Evolutionary conservation across 2,113 vertebrate species (phyloP).

Genomic region (Scalopus aquaticus): DNA sequence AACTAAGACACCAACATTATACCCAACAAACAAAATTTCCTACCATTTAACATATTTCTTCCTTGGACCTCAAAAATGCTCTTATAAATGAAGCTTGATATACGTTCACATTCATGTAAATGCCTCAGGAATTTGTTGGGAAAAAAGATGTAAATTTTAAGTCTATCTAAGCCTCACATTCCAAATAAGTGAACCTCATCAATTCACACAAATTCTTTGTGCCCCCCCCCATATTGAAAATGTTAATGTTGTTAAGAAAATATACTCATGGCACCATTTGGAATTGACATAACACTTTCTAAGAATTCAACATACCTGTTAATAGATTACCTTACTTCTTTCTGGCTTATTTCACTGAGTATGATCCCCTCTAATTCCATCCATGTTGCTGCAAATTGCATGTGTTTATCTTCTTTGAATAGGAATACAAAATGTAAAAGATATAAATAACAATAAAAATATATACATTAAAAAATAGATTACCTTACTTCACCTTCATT

Average conservation of each 20-base stretch:
- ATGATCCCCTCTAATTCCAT: too few species aligned
- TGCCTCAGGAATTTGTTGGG: background rate
- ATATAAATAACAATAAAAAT: too few species aligned
- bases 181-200: background rate
- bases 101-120: background rate
- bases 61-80: background rate
- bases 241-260: background rate
- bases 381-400: too few species aligned
- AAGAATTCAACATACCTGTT: background rate
- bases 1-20: background rate
- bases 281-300: background rate
- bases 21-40: background rate
- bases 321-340: background rate
- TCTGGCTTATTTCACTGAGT: too few species aligned
- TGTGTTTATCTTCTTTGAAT: too few species aligned
- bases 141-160: slow-evolving; percentile 1
- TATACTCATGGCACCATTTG: background rate
- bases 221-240: background rate
- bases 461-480: too few species aligned
- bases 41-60: background rate
- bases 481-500: background rate
- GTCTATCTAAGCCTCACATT: background rate
- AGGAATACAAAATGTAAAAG: too few species aligned
- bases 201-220: background rate
- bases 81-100: background rate